A percentile compares a stretch with the other conserved stretches of the same genome.
Conservation (phyloP, 2,113 vertebrate genomes). For the Brevimyrus niger region DNA sequence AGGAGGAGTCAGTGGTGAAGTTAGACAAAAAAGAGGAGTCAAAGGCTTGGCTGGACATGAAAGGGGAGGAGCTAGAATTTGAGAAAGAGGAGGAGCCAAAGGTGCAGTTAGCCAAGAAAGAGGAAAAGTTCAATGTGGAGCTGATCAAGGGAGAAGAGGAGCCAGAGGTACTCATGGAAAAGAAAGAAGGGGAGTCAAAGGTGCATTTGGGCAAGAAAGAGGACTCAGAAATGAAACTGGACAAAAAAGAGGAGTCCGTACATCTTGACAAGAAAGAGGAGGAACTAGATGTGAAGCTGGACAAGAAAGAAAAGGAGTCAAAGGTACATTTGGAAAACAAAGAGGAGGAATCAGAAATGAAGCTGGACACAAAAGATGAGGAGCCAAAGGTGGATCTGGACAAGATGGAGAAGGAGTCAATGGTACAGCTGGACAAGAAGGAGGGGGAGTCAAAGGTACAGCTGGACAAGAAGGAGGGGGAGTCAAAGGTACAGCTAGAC, state of each 20-base stretch:
- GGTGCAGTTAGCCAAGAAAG: not conserved
- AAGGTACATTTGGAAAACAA: not conserved
- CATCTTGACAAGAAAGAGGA: not conserved
- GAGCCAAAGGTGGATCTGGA: not conserved
- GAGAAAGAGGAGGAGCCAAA: not conserved
- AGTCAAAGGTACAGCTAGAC: not conserved
- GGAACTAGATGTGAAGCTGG: not conserved
- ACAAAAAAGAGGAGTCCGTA: not conserved
- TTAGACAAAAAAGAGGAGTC: not conserved
- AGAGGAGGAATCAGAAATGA: not conserved
- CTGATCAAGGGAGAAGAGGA: not conserved
- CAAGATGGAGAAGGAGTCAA: not conserved
- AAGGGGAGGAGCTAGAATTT: too few species aligned
- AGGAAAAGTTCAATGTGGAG: not conserved
- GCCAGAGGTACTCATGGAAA: not conserved
- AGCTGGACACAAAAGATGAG: not conserved
- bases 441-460: not conserved
- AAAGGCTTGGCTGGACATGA: not conserved
- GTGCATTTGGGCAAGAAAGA: not conserved
- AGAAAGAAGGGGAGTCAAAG: not conserved
- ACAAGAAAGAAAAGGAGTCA: not conserved
- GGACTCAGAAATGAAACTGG: too few species aligned
- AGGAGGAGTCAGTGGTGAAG: not conserved
- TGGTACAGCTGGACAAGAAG: not conserved
- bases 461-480: not conserved